phyloP scores from a whole-genome alignment of 2,888 invertebrate genomes.

The Stegana nigrithorax region DNA sequence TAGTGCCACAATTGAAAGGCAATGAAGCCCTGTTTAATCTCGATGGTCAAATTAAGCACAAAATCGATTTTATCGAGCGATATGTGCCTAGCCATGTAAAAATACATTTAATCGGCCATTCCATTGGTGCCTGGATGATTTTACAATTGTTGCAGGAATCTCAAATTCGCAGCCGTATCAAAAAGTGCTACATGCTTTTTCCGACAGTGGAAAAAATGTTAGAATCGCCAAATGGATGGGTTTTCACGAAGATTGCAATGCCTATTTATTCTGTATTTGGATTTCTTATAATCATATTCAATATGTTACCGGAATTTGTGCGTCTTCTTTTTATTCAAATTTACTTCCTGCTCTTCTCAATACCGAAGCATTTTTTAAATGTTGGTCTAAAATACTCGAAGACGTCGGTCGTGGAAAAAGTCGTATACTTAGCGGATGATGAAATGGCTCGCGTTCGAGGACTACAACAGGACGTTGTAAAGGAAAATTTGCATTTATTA shows the following conservation, averaged over 20 bases:
- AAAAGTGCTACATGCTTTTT: conserved; percentile 81
- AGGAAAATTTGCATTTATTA: conserved; percentile 73
- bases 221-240: conserved; percentile 78
- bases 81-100: conserved; percentile 79
- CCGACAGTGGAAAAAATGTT: conserved; percentile 90
- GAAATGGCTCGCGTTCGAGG: conserved; percentile 83
- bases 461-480: conserved; percentile 75
- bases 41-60: conserved; percentile 75
- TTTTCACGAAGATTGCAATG: conserved; percentile 75
- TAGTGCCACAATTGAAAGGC: conserved; percentile 70
- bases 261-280: conserved; percentile 69
- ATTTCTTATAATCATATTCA: conserved; percentile 70
- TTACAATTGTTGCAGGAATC: conserved; percentile 77
- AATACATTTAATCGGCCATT: conserved; percentile 88
- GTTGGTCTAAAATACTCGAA: conserved; percentile 73
- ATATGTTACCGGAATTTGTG: conserved; percentile 71
- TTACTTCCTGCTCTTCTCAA: conserved; percentile 71
- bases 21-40: conserved; percentile 78
- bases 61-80: conserved; percentile 75
- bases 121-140: conserved; percentile 88
- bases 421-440: conserved; percentile 79
- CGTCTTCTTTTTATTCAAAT: conserved; percentile 70
- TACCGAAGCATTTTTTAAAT: conserved; percentile 70
- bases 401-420: conserved; percentile 73
- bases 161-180: conserved; percentile 71